Evolutionary conservation across 2,113 vertebrate species (phyloP).

Genomic region (Eurystomus gularis): DNA sequence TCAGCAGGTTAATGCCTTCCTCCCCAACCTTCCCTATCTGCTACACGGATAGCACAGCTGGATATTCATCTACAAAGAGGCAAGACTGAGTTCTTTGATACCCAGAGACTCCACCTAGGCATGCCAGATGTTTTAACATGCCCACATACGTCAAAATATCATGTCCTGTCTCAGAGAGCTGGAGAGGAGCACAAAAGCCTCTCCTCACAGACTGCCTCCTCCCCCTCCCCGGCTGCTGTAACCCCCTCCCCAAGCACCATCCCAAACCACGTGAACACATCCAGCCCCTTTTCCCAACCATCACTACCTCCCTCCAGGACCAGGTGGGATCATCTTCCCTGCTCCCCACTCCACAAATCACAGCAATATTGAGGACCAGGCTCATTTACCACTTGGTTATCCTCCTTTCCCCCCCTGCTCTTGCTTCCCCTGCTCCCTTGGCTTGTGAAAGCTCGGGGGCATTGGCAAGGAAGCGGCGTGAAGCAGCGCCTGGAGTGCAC

Average conservation of each 20-base stretch:
- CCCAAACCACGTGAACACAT: rapidly evolving
- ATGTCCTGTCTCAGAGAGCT: not conserved
- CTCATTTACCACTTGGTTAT: constrained; percentile 29
- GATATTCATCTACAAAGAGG: not conserved
- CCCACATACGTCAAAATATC: not conserved
- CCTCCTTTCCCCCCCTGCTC: not conserved
- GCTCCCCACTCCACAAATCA: not conserved
- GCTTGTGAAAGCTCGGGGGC: constrained; percentile 45
- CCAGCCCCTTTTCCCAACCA: not conserved
- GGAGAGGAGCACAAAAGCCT: not conserved
- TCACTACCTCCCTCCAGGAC: not conserved
- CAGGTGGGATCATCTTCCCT: not conserved
- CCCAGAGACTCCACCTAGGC: not conserved
- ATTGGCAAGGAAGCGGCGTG: constrained; percentile 58
- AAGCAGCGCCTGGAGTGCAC: constrained; percentile 55
- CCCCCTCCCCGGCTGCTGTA: not conserved
- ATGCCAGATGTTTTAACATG: rapidly evolving
- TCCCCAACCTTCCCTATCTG: not conserved
- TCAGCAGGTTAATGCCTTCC: not conserved
- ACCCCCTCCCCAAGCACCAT: not conserved
- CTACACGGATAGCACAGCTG: not conserved
- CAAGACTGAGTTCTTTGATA: not conserved
- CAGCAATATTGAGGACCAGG: not conserved
- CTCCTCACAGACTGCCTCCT: not conserved
- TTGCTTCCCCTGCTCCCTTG: constrained; percentile 35